Evolutionary conservation across 2,888 invertebrate species (phyloP).

Genomic region (Pachliopta kotzebuea): DNA sequence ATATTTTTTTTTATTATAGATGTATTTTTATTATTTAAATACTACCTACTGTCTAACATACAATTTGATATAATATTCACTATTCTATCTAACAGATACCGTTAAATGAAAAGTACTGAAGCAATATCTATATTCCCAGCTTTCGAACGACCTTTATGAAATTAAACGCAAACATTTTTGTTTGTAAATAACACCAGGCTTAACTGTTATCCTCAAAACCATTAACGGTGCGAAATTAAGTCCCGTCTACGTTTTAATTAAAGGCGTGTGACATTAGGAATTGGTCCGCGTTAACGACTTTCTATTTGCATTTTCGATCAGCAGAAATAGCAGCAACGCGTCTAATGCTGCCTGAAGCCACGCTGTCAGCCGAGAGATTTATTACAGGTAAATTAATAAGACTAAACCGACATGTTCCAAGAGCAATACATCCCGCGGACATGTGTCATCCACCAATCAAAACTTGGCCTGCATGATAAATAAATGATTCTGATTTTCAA

Average conservation of each 20-base stretch:
- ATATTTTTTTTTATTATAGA: too few relatives aligned
- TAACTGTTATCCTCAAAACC: background rate
- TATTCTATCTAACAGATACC: background rate
- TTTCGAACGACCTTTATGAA: background rate
- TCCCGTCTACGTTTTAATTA: slow-evolving; percentile 13
- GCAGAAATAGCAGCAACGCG: background rate
- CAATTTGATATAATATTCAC: background rate
- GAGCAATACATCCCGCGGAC: too few relatives aligned
- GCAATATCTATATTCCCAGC: background rate
- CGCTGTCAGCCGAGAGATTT: slow-evolving; percentile 1
- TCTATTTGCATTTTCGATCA: slow-evolving; percentile 18
- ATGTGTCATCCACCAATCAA: too few relatives aligned
- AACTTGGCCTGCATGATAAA: too few relatives aligned
- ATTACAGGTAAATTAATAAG: background rate
- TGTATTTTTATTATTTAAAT: too few relatives aligned
- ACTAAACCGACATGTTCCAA: too few relatives aligned
- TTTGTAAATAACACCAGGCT: background rate
- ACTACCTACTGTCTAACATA: background rate
- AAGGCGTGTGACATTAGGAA: slow-evolving; percentile 9
- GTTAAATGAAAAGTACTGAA: background rate
- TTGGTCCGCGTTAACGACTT: slow-evolving; percentile 17
- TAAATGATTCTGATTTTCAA: too few relatives aligned
- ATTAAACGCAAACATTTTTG: slow-evolving; percentile 4
- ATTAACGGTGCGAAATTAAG: slow-evolving; percentile 15
- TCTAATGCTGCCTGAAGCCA: background rate